Conservation (phyloP, 1,140 invertebrate species). For the Leptonema lineaticorne region DNA sequence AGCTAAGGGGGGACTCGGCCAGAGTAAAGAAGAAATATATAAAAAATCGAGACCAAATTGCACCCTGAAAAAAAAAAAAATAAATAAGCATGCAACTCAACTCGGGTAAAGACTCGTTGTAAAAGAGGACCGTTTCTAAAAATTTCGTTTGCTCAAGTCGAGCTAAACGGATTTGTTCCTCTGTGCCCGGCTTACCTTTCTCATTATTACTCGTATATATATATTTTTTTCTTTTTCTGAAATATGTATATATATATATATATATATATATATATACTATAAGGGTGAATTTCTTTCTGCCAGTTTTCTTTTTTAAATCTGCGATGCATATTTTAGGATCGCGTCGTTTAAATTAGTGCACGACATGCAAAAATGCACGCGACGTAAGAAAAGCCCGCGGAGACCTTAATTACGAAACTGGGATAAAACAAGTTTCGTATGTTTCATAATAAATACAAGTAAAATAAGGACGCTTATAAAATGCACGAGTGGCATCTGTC, state of each 20-base stretch:
- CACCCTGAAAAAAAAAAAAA: too few species aligned
- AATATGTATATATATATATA: neutral
- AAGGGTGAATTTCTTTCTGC: too few species aligned
- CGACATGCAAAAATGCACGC: neutral
- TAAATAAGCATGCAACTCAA: too few species aligned
- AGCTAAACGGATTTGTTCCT: constrained; percentile 33
- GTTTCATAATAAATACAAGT: neutral
- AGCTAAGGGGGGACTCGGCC: too few species aligned
- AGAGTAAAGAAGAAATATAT: too few species aligned
- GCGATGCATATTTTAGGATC: too few species aligned
- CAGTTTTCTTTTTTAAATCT: too few species aligned
- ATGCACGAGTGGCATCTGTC: neutral
- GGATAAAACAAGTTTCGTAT: too few species aligned
- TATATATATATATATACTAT: neutral
- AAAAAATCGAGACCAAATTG: too few species aligned
- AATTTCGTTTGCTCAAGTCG: constrained; percentile 29
- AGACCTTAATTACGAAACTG: constrained; percentile 14
- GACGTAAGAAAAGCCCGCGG: neutral
- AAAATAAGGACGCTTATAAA: neutral
- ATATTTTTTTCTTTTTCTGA: neutral
- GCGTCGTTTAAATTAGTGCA: constrained; percentile 4
- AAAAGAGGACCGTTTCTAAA: neutral
- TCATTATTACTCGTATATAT: neutral
- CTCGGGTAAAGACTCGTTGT: neutral
- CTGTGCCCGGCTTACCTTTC: neutral